These are phyloP conservation scores for Drosophila melanosoma DNA, from an alignment of 2,888 invertebrate genomes.

Conservation along the genomic window DNA sequence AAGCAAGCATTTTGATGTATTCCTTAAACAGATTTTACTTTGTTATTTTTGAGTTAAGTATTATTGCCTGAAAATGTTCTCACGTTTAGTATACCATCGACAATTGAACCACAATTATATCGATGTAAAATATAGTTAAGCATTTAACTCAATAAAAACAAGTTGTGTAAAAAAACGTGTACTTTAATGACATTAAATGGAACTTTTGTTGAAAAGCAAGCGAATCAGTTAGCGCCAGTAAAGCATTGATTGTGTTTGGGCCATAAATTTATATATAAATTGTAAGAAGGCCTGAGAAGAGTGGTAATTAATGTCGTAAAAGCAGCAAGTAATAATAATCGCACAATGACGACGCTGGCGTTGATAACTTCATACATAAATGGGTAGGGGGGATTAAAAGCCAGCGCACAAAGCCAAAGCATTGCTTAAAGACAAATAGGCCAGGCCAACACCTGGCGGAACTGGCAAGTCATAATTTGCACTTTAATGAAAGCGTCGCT, in stretches of 20 bases:
- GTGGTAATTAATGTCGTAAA: constrained; percentile 77
- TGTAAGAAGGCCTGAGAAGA: constrained; percentile 37
- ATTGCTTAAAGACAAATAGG: constrained; percentile 76
- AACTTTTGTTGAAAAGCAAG: constrained; percentile 3
- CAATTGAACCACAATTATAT: not conserved
- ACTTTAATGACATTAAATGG: not conserved
- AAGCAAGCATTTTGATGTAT: not conserved
- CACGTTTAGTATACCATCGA: not conserved
- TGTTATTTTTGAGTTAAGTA: not conserved
- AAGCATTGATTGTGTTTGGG: constrained; percentile 15
- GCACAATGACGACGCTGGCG: constrained; percentile 57
- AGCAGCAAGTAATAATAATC: constrained; percentile 58
- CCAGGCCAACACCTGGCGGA: constrained; percentile 81
- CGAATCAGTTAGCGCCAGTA: constrained; percentile 37
- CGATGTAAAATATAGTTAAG: not conserved
- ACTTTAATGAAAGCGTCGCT: constrained; percentile 82
- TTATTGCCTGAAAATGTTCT: not conserved
- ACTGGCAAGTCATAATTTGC: constrained; percentile 74
- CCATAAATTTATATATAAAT: constrained; percentile 46
- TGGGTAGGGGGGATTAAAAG: constrained; percentile 52
- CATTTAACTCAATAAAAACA: not conserved
- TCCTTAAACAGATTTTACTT: not conserved
- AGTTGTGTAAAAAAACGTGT: not conserved
- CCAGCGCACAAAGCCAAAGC: constrained; percentile 7
- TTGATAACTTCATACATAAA: constrained; percentile 75